These are phyloP conservation scores for Pelobates fuscus DNA, from an alignment of 2,113 vertebrate species.

Conservation along the genomic window DNA sequence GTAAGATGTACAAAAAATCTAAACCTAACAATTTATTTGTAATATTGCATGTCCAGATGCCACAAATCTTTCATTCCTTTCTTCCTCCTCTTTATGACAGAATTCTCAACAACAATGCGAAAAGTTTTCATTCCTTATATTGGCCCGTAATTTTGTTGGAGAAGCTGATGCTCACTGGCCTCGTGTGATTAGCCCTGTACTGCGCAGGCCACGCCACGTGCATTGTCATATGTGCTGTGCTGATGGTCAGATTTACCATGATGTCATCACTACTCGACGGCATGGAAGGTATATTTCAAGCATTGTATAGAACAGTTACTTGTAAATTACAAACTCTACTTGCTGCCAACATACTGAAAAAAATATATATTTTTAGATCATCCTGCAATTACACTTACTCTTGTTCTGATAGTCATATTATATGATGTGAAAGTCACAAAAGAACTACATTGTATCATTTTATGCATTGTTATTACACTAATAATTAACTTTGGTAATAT, in stretches of 20 bases:
- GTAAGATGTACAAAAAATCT: no score
- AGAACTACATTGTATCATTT: no score
- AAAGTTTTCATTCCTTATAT: constrained; percentile 80
- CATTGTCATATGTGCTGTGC: constrained; percentile 79
- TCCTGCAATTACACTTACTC: no score
- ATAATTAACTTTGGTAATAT: no score
- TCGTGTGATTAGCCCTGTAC: constrained; percentile 72
- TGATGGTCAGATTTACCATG: constrained; percentile 70
- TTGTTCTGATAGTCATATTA: no score
- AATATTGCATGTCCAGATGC: no score
- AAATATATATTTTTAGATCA: no score
- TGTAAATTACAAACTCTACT: no score
- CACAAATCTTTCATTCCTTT: background rate
- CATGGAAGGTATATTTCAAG: constrained; percentile 71
- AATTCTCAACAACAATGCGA: constrained; percentile 64
- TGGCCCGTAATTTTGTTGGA: constrained; percentile 56
- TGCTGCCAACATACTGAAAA: no score
- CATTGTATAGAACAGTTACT: background rate
- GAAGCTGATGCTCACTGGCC: constrained; percentile 64
- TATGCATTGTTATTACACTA: no score
- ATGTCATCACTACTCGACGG: constrained; percentile 70
- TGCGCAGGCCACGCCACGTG: constrained; percentile 71
- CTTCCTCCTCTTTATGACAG: constrained; percentile 55
- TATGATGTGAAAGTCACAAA: no score
- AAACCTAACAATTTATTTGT: no score